A percentile compares a stretch with the other conserved stretches of the same genome.
Evolutionary conservation across 2,888 invertebrate genomes (phyloP).

Genomic region (Sesia bembeciformis): DNA sequence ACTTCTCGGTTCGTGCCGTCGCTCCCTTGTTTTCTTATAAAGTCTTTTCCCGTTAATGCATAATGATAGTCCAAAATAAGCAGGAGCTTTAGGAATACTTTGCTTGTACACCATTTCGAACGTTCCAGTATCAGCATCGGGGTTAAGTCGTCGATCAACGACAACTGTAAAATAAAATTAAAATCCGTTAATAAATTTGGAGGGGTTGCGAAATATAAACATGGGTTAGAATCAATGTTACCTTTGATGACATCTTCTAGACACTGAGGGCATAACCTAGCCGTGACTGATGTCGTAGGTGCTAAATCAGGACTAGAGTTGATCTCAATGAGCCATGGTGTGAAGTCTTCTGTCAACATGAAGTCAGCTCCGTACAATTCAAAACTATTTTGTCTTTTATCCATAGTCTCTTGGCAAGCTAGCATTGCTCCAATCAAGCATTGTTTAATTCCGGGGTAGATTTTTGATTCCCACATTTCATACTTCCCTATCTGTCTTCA

Average conservation of each 20-base stretch:
- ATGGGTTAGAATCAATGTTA: slow-evolving; percentile 27
- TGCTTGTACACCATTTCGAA: slow-evolving; percentile 89
- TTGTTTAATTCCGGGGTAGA: slow-evolving; percentile 92
- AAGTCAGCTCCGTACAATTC: slow-evolving; percentile 97
- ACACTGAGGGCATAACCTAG: slow-evolving; percentile 88
- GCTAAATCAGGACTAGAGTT: slow-evolving; percentile 95
- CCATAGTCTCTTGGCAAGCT: slow-evolving; percentile 90
- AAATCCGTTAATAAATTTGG: background rate
- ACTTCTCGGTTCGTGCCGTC: slow-evolving; percentile 49
- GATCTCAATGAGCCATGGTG: slow-evolving; percentile 95
- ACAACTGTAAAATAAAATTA: slow-evolving; percentile 76
- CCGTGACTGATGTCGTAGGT: slow-evolving; percentile 91
- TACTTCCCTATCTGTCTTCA: slow-evolving; percentile 81
- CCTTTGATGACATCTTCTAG: slow-evolving; percentile 95
- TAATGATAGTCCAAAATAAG: slow-evolving; percentile 84
- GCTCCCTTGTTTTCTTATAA: slow-evolving; percentile 58
- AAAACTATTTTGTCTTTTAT: slow-evolving; percentile 86
- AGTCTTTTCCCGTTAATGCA: slow-evolving; percentile 80
- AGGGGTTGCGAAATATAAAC: no score
- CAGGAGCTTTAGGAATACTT: slow-evolving; percentile 83
- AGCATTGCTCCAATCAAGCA: slow-evolving; percentile 85
- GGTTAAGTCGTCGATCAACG: slow-evolving; percentile 80
- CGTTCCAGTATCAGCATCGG: slow-evolving; percentile 84
- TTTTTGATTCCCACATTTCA: slow-evolving; percentile 86
- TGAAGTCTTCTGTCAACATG: slow-evolving; percentile 90